Conservation (phyloP, 2,888 invertebrate genomes). For the Xestoiulus laeticollis region DNA sequence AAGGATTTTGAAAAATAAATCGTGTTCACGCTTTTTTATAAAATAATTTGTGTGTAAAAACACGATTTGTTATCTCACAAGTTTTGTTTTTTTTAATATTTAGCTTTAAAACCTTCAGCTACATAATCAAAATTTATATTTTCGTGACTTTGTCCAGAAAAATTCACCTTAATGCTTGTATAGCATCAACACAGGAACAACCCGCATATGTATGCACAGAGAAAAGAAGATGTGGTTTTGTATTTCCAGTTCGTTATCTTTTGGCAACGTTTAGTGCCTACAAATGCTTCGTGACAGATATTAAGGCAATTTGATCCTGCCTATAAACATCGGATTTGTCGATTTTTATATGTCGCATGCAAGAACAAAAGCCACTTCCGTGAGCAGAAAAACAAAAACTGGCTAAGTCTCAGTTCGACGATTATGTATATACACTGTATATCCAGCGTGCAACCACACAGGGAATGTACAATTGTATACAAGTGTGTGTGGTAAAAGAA, state of each 20-base stretch:
- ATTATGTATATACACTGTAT: background rate
- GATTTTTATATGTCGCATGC: background rate
- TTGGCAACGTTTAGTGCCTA: background rate
- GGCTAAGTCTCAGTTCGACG: background rate
- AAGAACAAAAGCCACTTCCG: background rate
- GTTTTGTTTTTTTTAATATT: background rate
- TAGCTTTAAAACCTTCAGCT: background rate
- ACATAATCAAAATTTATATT: background rate
- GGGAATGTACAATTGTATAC: background rate
- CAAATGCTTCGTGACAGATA: background rate
- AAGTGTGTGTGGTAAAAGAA: background rate
- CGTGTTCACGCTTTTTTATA: background rate
- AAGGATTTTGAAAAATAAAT: no score
- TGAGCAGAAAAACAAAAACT: background rate
- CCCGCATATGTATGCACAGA: background rate
- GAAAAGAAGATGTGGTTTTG: background rate
- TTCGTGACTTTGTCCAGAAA: background rate
- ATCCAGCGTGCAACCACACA: background rate
- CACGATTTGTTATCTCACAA: background rate
- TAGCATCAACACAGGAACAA: background rate
- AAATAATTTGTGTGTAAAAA: background rate
- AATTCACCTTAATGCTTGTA: background rate
- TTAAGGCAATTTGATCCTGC: background rate
- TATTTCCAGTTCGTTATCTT: background rate
- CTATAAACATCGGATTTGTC: background rate